Evolutionary conservation across 2,888 invertebrate genomes (phyloP), one percentile per base, ranked within the genome.

Genomic region (Aquatica leii): DNA sequence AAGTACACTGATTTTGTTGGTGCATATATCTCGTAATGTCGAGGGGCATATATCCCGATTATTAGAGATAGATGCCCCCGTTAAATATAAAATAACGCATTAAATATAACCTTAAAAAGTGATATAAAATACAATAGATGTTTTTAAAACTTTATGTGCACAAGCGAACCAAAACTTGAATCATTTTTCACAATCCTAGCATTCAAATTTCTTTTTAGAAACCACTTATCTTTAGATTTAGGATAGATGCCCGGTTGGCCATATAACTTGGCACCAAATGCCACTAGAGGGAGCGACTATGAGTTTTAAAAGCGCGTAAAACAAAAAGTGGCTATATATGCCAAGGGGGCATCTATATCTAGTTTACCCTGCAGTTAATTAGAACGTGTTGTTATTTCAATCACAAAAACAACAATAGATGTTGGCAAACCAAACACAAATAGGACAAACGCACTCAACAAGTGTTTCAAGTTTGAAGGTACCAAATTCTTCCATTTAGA

Each of bases 161-260:
- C 41, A 41, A 41, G 15, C 15, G 41, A 24, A 24, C 24, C 24
- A 24, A 24, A 24, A 24, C 24, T 24, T 24, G 6, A 24, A 24
- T 24, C 37, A 37, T 37, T 41, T 15, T 41, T 41, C 41, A 41
- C 41, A 41, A 41, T 41, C 15, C 41, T 15, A 41, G 15, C 41
- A 41, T 41, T 41, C n/a, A 41, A 41, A 41, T 41, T 41, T 14
- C 41, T 14, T 15, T 41, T 41, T 41, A 41, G 41, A 41, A 41
- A 41, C 41, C 41, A 41, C 41, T 41, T 41, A 41, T 14, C 41
- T 41, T 41, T 15, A 41, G 41, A 41, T 41, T 41, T 41, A 41
- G 14, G 12, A 12, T 41, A 15, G 41, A 41, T 41, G 41, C 15
- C 15, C 14, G 15, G 12, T 41, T 41, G 41, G 41, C 41, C 8